These are phyloP conservation scores for Leucophenga montana DNA, from an alignment of 2,888 invertebrate genomes.

Conservation along the genomic window DNA sequence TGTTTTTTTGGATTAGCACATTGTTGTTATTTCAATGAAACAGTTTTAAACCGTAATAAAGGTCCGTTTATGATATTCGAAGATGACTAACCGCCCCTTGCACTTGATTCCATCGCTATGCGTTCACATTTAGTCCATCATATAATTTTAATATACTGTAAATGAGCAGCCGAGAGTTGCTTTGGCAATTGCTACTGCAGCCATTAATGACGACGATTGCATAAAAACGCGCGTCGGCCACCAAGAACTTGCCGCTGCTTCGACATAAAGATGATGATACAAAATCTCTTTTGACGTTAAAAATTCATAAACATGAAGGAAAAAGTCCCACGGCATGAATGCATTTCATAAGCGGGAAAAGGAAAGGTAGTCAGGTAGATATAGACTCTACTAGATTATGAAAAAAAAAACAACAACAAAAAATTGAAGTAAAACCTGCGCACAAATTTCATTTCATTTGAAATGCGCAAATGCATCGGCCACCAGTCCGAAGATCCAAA, in stretches of 20 bases:
- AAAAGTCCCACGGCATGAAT: slow-evolving; percentile 21
- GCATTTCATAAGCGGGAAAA: not conserved
- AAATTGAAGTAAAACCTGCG: not conserved
- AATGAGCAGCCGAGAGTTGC: slow-evolving; percentile 18
- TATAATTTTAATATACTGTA: slow-evolving; percentile 25
- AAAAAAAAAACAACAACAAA: not conserved
- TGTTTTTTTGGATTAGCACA: too few relatives aligned
- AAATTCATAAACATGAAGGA: slow-evolving; percentile 24
- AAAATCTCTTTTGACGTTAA: slow-evolving; percentile 27
- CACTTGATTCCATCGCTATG: too few relatives aligned
- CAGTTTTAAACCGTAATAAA: too few relatives aligned
- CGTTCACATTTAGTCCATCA: not conserved
- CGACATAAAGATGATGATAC: slow-evolving; percentile 26
- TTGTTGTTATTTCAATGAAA: too few relatives aligned
- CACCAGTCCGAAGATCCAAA: not conserved
- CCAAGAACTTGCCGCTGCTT: slow-evolving; percentile 17
- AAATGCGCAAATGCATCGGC: slow-evolving; percentile 14
- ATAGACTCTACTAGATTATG: too few relatives aligned
- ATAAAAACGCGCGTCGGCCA: slow-evolving; percentile 20
- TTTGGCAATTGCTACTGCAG: slow-evolving; percentile 9
- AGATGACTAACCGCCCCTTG: too few relatives aligned
- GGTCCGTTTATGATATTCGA: too few relatives aligned
- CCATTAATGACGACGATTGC: slow-evolving; percentile 26
- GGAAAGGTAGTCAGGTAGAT: not conserved
- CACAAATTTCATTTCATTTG: slow-evolving; percentile 16